Evolutionary conservation across 2,113 vertebrate species (phyloP), one percentile per base, ranked within the genome.

Genomic region (Mormyrus iriodes): DNA sequence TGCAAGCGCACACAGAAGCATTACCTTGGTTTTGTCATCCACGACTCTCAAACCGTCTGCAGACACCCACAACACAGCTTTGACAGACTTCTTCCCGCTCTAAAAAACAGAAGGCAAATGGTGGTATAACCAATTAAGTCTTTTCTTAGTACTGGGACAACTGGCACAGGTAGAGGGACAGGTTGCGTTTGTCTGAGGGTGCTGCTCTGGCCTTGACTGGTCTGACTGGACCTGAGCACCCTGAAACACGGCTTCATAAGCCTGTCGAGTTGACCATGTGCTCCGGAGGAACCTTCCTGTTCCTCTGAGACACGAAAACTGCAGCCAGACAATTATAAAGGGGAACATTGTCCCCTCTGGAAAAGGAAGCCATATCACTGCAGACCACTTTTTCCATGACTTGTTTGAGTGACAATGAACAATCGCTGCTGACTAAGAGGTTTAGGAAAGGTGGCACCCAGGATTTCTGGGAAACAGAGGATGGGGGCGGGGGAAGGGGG

Each of bases 1-100:
- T 39, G 82, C 79, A 65, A 42, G 88, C 0, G 7, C 24, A 3
- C 61, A 58, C 39, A 8, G 42, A 52, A 55, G 61, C 31, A 92
- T 92, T 92, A 98, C 97, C 97, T 98, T 98, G 12, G 97, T 98
- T 93, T 98, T 98, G 93, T 98, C 97, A 31, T 98, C 97, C 90
- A 98, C 97, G 51, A 98, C 97, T 88, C 97, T 95, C 90, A 98
- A 96, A 53, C 97, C 97, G 49, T 98, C 97, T 0, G 97, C 97
- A 0, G 97, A 98, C 76, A 98, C 97, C 97, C 97, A 98, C 85
- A 98, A 93, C 24, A 98, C 95, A 0, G 97, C 97, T 91, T 98
- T 98, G 53, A 98, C 97, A 0, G 97, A 97, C 92, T 98, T 98
- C 90, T 97, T 97, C 35, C 97, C 97, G 9, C 96, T 97, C 97